Percentiles rank a stretch among this genome's conserved stretches.
phyloP scores from a whole-genome alignment of 2,888 invertebrate species.

The Chirona hameri region DNA sequence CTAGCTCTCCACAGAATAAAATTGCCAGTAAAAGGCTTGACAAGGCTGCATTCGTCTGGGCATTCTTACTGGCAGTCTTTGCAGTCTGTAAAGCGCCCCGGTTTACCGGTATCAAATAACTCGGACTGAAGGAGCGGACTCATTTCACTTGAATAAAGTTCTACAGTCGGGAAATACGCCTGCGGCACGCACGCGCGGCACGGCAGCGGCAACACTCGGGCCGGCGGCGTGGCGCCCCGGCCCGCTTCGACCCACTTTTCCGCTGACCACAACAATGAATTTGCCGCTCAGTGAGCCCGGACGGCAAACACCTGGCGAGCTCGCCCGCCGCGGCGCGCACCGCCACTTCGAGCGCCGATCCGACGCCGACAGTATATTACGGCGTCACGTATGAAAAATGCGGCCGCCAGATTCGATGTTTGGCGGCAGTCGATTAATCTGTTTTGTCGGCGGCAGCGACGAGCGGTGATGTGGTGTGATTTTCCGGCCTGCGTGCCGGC shows the following conservation, averaged over 20 bases:
- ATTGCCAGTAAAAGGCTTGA: neutral
- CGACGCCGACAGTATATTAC: neutral
- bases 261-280: neutral
- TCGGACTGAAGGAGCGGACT: neutral
- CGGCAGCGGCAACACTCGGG: neutral
- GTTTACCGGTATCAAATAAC: neutral
- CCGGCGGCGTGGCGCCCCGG: neutral
- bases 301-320: neutral
- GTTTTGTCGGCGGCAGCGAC: neutral
- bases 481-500: neutral
- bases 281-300: neutral
- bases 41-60: neutral
- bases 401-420: neutral
- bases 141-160: conserved; percentile 3
- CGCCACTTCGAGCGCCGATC: neutral
- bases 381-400: neutral
- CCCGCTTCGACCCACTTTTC: neutral
- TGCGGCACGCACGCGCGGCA: neutral
- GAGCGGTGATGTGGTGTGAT: neutral
- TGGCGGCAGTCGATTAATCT: neutral
- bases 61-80: too few relatives aligned
- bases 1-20: neutral
- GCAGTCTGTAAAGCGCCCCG: neutral
- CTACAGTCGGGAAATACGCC: neutral
- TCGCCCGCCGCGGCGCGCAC: neutral